Evolutionary conservation across 37 sponge, comb jelly and placozoan genomes (phyloP), one percentile per base, ranked within the genome.

Genomic region (Agelas oroides): DNA sequence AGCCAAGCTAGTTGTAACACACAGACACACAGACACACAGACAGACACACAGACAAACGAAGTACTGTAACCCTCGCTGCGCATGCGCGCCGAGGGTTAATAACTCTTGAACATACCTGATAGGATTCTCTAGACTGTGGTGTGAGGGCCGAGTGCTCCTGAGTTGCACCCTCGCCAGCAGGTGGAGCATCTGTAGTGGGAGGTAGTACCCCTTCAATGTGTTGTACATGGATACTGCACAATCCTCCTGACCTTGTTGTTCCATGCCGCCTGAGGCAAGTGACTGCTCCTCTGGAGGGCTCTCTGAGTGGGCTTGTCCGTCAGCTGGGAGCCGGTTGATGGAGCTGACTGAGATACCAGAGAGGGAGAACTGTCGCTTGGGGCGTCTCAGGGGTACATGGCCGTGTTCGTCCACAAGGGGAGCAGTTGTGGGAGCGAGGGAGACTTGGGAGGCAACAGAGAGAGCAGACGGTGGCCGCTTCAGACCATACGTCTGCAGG

Each of bases 381-480:
- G 89, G 89, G 0, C 77, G 23, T 5, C 62, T 82, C 53, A 89
- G 46, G 11, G 57, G 66, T 27, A 89, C 90, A 66, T 93, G 94
- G 13, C 94, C 94, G 57, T 93, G 85, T 58, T 89, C 83, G 54
- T 93, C 94, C 46, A 92, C 66, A 14, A 34, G 25, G 14, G 82
- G 78, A 3, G 82, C 68, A 32, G 81, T 70, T 20, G 76, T 61
- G 20, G 76, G 67, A 12, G 72, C 55, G 0, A 60, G 46, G 19
- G 76, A 55, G 23, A 36, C 83, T 58, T 87, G 88, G 2, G 91
- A 91, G 38, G 89, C 89, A 15, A 84, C 25, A 2, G 89, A 88
- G 36, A 71, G 25, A 15, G 61, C 60, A 34, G 87, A 89, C 31
- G 39, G 20, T 14, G 63, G 86, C 59, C 86, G 59, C 46, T 63